Evolutionary conservation across 2,888 invertebrate species (phyloP).

Genomic region (Atrina japonica): DNA sequence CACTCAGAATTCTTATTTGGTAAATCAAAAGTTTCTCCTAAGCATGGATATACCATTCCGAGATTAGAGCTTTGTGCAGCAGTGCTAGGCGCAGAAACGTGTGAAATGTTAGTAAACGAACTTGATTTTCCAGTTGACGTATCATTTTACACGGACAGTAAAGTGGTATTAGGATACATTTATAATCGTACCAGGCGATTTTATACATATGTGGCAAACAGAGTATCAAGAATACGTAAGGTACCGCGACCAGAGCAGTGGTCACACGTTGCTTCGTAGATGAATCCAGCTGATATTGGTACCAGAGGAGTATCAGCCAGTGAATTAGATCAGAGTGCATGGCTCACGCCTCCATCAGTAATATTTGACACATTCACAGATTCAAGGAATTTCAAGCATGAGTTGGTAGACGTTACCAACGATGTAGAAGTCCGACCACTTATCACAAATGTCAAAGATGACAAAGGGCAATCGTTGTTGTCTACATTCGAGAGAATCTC

Average conservation of each 20-base stretch:
- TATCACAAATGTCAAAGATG: constrained; percentile 5
- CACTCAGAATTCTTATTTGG: constrained; percentile 56
- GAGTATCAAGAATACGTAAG: constrained; percentile 37
- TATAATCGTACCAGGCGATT: constrained; percentile 41
- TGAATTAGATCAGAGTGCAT: constrained; percentile 25
- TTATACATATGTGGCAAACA: too few relatives aligned
- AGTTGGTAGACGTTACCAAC: constrained; percentile 27
- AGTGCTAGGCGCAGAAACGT: constrained; percentile 48
- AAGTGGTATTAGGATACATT: too few relatives aligned
- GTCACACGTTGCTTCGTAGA: constrained; percentile 40
- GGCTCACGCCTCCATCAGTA: constrained; percentile 27
- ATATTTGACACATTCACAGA: neutral
- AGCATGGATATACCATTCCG: constrained; percentile 50
- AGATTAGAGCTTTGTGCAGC: too few relatives aligned
- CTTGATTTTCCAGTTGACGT: constrained; percentile 23
- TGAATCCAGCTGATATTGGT: constrained; percentile 45
- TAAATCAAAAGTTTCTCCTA: too few relatives aligned
- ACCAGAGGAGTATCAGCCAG: constrained; percentile 32
- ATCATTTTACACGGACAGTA: too few relatives aligned
- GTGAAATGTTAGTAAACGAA: too few relatives aligned
- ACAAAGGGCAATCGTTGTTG: neutral
- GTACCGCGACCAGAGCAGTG: constrained; percentile 42
- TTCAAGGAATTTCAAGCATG: neutral
- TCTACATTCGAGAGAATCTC: constrained; percentile 35
- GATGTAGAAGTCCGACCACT: constrained; percentile 38